phyloP scores from a whole-genome alignment of 2,797 vertebrate species.

The Pseudochaenichthys georgianus region DNA sequence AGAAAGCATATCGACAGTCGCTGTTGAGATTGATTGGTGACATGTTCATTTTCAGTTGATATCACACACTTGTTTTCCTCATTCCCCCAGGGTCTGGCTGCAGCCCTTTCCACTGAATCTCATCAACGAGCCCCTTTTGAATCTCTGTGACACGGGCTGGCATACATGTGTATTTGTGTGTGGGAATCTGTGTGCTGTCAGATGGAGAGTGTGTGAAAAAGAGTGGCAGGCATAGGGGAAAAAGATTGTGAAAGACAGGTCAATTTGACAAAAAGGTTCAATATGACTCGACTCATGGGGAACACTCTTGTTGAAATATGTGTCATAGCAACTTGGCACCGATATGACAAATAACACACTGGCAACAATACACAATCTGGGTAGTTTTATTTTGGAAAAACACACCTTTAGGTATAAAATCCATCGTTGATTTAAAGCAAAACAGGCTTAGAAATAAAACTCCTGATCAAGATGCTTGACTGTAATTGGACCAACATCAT shows the following conservation, averaged over 20 bases:
- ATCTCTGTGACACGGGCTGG: conserved; percentile 28
- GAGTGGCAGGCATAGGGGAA: conserved; percentile 17
- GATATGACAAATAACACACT: background rate
- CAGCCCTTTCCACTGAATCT: conserved; percentile 28
- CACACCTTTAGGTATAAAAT: background rate
- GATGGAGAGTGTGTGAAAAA: conserved; percentile 7
- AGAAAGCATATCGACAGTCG: conserved; percentile 27
- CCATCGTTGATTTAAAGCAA: background rate
- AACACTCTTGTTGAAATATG: background rate
- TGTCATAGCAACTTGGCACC: background rate
- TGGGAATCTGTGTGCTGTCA: conserved; percentile 45
- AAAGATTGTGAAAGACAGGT: conserved; percentile 23
- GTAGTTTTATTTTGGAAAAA: background rate
- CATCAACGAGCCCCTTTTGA: conserved; percentile 32
- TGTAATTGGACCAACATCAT: conserved; percentile 11
- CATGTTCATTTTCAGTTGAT: conserved; percentile 31
- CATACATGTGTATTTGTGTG: conserved; percentile 24
- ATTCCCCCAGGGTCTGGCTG: conserved; percentile 23
- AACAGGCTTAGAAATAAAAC: background rate
- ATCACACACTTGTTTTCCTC: conserved; percentile 26
- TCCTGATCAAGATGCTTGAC: conserved; percentile 5
- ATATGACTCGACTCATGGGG: background rate
- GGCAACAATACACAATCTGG: background rate
- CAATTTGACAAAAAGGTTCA: background rate
- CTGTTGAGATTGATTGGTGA: conserved; percentile 31